phyloP scores from a whole-genome alignment of 2,113 vertebrate genomes.

The Alaudala cheleensis region DNA sequence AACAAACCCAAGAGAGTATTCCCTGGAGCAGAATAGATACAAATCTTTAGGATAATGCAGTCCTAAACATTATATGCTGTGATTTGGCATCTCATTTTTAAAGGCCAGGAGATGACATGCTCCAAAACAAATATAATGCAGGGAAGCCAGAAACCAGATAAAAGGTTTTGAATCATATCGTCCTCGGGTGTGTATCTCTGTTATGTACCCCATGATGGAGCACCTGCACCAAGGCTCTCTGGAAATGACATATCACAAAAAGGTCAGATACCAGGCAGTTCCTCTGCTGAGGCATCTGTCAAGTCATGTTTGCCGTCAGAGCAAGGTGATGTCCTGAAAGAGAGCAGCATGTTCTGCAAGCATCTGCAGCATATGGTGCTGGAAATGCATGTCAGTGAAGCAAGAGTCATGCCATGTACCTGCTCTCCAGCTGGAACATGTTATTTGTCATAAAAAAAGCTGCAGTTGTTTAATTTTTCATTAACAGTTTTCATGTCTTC shows the following conservation, averaged over 20 bases:
- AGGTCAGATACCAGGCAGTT: slow-evolving; percentile 50
- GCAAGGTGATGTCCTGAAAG: slow-evolving; percentile 45
- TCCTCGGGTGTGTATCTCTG: not conserved
- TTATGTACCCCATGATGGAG: slow-evolving; percentile 16
- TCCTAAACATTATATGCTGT: not conserved
- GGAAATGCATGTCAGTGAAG: slow-evolving; percentile 12
- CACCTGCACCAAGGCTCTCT: slow-evolving; percentile 8
- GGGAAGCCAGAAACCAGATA: not conserved
- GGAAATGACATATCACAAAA: slow-evolving; percentile 45
- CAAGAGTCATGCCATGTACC: not conserved
- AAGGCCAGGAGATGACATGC: not conserved
- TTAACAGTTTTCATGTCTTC: not conserved
- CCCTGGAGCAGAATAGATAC: not conserved
- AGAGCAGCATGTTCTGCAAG: slow-evolving; percentile 15
- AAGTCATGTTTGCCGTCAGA: slow-evolving; percentile 32
- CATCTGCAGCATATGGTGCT: slow-evolving; percentile 4
- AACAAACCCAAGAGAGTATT: not conserved
- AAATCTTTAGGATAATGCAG: not conserved
- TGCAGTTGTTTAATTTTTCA: slow-evolving; percentile 46
- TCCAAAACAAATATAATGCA: not conserved
- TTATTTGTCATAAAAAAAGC: slow-evolving; percentile 14
- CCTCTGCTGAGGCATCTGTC: slow-evolving; percentile 54
- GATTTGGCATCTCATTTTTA: not conserved
- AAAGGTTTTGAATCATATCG: not conserved
- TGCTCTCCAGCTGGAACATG: not conserved